phyloP scores from a whole-genome alignment of 2,888 invertebrate genomes.

The Sepiola atlantica region DNA sequence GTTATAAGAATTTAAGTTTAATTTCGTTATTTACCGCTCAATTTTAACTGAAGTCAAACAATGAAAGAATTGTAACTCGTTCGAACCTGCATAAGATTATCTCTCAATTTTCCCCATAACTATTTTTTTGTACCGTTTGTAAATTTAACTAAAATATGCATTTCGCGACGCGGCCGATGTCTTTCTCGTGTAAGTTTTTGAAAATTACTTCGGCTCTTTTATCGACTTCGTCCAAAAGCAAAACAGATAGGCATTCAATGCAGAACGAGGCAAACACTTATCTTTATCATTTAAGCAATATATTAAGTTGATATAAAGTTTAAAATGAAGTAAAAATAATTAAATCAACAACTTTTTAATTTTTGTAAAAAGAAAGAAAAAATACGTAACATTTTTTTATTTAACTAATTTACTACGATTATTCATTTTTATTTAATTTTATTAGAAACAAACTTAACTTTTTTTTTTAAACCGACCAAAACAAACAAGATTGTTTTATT shows the following conservation, averaged over 20 bases:
- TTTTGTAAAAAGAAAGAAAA: not conserved
- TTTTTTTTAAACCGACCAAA: too few species aligned
- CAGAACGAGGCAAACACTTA: not conserved
- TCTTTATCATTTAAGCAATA: not conserved
- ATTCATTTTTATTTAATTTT: too few species aligned
- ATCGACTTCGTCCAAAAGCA: not conserved
- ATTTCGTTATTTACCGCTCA: not conserved
- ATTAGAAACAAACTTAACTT: too few species aligned
- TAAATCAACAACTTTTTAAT: not conserved
- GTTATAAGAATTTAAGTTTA: not conserved
- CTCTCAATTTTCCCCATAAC: not conserved
- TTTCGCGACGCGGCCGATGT: not conserved
- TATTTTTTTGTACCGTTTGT: not conserved
- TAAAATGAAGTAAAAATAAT: too few species aligned
- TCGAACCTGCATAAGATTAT: not conserved
- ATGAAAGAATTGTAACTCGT: not conserved
- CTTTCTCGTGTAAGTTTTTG: not conserved
- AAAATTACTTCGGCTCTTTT: not conserved
- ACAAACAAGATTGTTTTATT: too few species aligned
- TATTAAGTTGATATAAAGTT: not conserved
- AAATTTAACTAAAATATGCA: not conserved
- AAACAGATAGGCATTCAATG: not conserved
- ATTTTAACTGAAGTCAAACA: not conserved
- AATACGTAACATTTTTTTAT: too few species aligned
- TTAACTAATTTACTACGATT: too few species aligned